These are phyloP conservation scores for Siphonodentalium dalli DNA, from an alignment of 2,888 invertebrate genomes.

Conservation along the genomic window DNA sequence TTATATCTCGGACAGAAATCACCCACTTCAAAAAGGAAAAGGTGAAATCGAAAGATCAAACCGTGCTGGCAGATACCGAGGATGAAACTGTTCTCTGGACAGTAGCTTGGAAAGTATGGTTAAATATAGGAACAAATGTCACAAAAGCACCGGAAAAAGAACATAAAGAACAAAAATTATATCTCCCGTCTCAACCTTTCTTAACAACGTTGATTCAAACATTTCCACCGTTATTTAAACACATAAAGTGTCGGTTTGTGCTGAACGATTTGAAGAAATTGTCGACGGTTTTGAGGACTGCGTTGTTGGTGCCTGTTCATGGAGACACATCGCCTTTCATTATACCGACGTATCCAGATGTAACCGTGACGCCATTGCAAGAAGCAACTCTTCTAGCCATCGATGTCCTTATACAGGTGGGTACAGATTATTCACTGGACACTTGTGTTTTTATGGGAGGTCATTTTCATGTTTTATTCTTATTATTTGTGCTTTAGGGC, in stretches of 20 bases:
- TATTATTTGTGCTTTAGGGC: too few species aligned
- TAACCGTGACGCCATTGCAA: conserved; percentile 78
- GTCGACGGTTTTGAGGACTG: conserved; percentile 78
- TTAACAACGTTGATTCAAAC: conserved; percentile 93
- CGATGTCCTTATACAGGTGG: conserved; percentile 84
- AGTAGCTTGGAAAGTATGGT: conserved; percentile 72
- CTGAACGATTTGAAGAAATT: conserved; percentile 79
- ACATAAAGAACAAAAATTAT: conserved; percentile 66
- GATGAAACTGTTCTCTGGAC: conserved; percentile 50
- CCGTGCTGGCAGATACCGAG: conserved; percentile 22
- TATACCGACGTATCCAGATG: conserved; percentile 78
- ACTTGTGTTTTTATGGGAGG: too few species aligned
- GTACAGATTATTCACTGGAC: neutral
- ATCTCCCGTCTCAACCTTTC: conserved; percentile 91
- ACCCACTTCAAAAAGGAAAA: conserved; percentile 13
- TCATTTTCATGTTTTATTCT: neutral
- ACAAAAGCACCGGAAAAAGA: conserved; percentile 70
- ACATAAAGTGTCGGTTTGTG: conserved; percentile 76
- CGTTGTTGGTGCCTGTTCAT: conserved; percentile 81
- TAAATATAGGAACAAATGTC: conserved; percentile 83
- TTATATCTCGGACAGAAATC: conserved; percentile 43
- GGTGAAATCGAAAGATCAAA: conserved; percentile 15
- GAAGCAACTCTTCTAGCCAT: conserved; percentile 86
- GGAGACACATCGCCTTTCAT: conserved; percentile 84
- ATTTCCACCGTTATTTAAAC: conserved; percentile 92